These are phyloP conservation scores for Stenodera caucasica DNA, from an alignment of 2,888 invertebrate genomes.

Conservation along the genomic window DNA sequence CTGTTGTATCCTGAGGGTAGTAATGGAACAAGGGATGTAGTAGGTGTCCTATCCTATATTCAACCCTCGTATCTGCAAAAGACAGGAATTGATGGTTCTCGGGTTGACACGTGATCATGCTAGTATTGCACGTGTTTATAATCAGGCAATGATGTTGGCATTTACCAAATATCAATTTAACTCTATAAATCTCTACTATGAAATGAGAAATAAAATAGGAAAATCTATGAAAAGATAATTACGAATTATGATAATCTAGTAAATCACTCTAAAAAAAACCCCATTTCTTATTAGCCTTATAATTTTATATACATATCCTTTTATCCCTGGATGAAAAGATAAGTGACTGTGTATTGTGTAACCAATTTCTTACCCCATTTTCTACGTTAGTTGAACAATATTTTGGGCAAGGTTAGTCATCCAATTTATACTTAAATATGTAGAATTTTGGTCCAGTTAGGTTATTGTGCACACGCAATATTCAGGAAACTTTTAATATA, in stretches of 20 bases:
- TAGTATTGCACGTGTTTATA: constrained; percentile 22
- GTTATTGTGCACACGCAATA: constrained; percentile 15
- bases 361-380: neutral
- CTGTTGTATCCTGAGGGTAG: constrained; percentile 14
- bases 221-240: neutral
- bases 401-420: neutral
- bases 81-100: constrained; percentile 32
- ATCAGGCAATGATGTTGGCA: constrained; percentile 27
- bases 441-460: neutral
- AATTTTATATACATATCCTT: neutral
- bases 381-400: neutral
- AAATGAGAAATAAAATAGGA: neutral
- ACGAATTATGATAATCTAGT: neutral
- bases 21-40: constrained; percentile 17
- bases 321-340: neutral
- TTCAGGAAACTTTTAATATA: constrained; percentile 12
- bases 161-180: constrained; percentile 13
- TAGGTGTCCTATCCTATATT: constrained; percentile 26
- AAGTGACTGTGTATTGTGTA: neutral
- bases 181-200: neutral
- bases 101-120: constrained; percentile 30
- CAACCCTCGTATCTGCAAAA: constrained; percentile 25
- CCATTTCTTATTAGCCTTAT: neutral
- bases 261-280: neutral
- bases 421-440: neutral